Evolutionary conservation across 2,888 invertebrate species (phyloP).

Genomic region (Strigamia crassipes): DNA sequence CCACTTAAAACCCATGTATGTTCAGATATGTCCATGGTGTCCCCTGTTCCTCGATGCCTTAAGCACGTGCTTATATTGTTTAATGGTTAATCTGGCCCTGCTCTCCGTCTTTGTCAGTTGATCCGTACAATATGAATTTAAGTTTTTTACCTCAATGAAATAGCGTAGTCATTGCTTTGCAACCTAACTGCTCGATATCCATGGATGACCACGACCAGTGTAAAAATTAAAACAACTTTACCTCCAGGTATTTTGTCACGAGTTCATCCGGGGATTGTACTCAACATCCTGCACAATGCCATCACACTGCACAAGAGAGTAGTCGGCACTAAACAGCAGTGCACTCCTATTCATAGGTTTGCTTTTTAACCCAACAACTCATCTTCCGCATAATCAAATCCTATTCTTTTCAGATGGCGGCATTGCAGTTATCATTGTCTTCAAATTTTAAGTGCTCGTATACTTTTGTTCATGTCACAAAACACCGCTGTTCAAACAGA

Average conservation of each 20-base stretch:
- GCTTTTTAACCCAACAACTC: not conserved
- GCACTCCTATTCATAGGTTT: slow-evolving; percentile 66
- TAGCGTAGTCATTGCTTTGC: too few species aligned
- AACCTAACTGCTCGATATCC: too few species aligned
- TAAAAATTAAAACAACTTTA: not conserved
- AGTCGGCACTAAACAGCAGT: slow-evolving; percentile 65
- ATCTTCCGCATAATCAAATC: not conserved
- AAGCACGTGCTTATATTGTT: too few species aligned
- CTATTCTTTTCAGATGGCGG: slow-evolving; percentile 61
- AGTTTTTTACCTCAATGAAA: too few species aligned
- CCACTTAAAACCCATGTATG: too few species aligned
- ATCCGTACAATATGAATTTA: too few species aligned
- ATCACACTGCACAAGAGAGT: slow-evolving; percentile 68
- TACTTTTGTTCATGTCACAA: slow-evolving; percentile 67
- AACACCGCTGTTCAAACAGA: slow-evolving; percentile 63
- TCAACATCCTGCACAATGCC: slow-evolving; percentile 66
- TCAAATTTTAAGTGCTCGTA: slow-evolving; percentile 66
- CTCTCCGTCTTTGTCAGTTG: too few species aligned
- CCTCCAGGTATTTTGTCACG: slow-evolving; percentile 57
- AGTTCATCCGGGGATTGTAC: slow-evolving; percentile 62
- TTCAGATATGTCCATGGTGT: too few species aligned
- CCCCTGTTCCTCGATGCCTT: too few species aligned
- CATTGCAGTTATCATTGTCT: slow-evolving; percentile 67
- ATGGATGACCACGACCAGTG: not conserved
- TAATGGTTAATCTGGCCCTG: too few species aligned